Evolutionary conservation across 1,140 invertebrate species (phyloP), one percentile per base, ranked within the genome.

Genomic region (Pinna nobilis): DNA sequence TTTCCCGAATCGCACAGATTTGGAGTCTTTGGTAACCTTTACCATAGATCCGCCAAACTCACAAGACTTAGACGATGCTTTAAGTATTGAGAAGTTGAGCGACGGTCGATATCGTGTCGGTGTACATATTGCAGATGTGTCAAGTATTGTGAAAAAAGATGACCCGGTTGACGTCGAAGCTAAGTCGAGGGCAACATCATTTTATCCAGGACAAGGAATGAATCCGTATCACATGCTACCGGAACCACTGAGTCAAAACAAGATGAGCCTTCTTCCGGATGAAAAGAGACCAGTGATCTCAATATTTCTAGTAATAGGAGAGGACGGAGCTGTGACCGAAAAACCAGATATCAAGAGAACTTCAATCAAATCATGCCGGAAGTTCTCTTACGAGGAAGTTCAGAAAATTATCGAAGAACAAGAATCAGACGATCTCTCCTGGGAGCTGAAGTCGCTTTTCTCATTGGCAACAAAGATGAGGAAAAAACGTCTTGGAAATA

Each of bases 21-120:
- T 97, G 1, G 55, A 57, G 23, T 28, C 50, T 3, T 20, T 61
- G 18, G 39, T 32, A 20, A 47, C 61, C 32, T 98, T 97, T 84
- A 98, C 96, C 0, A 97, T 99, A 1, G 98, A 99, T 92, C 97
- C 98, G 20, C 95, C 96, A 4, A 96, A 96, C 4, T 99, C 97
- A 87, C 98, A 97, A 13, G 98, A 99, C 88, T 98, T 99, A 74
- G 98, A 99, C 88, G 98, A 99, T 90, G 98, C 98, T 0, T 88
- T 99, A 1, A 97, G 99, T 89, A 63, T 86, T 37, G 53, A 74
- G 49, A 66, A 61, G 30, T 30, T 71, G 4, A 9, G 18, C 23
- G 70, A 81, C n/a, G 63, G 49, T 28, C 28, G 66, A 1, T 79
- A 53, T 33, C 33, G 67, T 23, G 70, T 86, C 18, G 82, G 85